Evolutionary conservation across 2,797 vertebrate species (phyloP), one percentile per base, ranked within the genome.

Genomic region (Chiropotes sagulatus): DNA sequence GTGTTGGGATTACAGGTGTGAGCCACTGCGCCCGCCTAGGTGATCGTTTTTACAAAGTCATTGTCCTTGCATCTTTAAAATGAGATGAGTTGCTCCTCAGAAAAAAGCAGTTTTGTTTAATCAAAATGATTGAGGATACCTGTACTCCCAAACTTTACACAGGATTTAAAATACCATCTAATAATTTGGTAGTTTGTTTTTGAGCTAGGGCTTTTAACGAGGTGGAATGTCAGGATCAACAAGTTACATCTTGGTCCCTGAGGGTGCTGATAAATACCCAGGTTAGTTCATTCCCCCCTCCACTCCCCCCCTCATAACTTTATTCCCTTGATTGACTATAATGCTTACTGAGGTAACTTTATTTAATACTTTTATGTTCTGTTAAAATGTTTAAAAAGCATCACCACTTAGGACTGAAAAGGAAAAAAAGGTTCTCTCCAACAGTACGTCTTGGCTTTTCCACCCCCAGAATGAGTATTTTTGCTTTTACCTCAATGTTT

Each of bases 91-190:
- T 90, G 26, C 22, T 93, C 57, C 79, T 94, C 24, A 82, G 39
- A 96, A 80, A 73, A 73, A n/a, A 95, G 30, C 33, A 70, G 17
- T 93, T 90, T 86, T 82, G 57, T 95, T 92, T 52, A 85, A 93
- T 73, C 26, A 57, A 90, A n/a, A 46, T 82, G 14, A 50, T 5
- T 83, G 88, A 67, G 57, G 90, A 61, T 39, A 88, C 75, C 57
- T 80, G 20, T 22, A 76, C 41, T 79, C 41, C 73, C 20, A 87
- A 89, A 81, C 46, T 94, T 91, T n/a, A 80, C n/a, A 30, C 0
- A 30, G 36, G 80, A 54, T 73, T 90, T 46, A 80, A 96, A 87
- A 84, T n/a, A 54, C 36, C 76, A 80, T 36, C 83, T 82, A 36
- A 57, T 86, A 83, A 46, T 61, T 83, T 92, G 41, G 46, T 83